Conservation (phyloP, 2,888 invertebrate species). For the Xylota segnis region DNA sequence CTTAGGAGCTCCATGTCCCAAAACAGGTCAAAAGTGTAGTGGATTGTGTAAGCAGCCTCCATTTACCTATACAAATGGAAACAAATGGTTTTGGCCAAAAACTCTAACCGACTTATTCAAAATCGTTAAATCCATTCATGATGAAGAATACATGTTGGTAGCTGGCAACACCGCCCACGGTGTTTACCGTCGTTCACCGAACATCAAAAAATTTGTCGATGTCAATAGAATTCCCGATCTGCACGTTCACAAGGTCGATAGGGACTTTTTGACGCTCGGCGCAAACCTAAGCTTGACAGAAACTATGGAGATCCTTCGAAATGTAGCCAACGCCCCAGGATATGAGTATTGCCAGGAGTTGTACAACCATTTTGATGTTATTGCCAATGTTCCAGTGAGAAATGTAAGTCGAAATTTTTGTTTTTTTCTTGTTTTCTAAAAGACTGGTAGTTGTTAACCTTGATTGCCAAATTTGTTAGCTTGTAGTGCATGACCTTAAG, state of each 20-base stretch:
- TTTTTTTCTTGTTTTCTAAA: no score
- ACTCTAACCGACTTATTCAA: conserved; percentile 78
- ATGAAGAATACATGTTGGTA: conserved; percentile 87
- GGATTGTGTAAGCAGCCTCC: conserved; percentile 79
- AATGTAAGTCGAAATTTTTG: conserved; percentile 85
- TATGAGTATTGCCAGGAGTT: conserved; percentile 86
- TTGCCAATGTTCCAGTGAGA: conserved; percentile 89
- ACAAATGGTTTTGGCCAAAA: conserved; percentile 81
- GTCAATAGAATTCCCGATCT: conserved; percentile 87
- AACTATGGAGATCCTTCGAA: conserved; percentile 85
- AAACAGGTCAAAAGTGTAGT: conserved; percentile 82
- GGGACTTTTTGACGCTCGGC: conserved; percentile 79
- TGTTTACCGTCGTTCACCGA: conserved; percentile 82
- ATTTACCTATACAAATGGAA: conserved; percentile 78
- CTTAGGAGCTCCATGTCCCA: conserved; percentile 82
- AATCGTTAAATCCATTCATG: conserved; percentile 79
- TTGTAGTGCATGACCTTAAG: no score
- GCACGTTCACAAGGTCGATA: conserved; percentile 82
- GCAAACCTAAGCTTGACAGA: conserved; percentile 85
- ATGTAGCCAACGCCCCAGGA: conserved; percentile 83
- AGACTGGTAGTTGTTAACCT: no score
- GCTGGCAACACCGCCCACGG: conserved; percentile 93
- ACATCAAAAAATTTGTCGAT: conserved; percentile 87
- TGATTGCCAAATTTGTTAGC: no score
- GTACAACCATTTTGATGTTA: conserved; percentile 87